Conservation (phyloP, 1,140 invertebrate genomes). For the Trichogramma pretiosum region DNA sequence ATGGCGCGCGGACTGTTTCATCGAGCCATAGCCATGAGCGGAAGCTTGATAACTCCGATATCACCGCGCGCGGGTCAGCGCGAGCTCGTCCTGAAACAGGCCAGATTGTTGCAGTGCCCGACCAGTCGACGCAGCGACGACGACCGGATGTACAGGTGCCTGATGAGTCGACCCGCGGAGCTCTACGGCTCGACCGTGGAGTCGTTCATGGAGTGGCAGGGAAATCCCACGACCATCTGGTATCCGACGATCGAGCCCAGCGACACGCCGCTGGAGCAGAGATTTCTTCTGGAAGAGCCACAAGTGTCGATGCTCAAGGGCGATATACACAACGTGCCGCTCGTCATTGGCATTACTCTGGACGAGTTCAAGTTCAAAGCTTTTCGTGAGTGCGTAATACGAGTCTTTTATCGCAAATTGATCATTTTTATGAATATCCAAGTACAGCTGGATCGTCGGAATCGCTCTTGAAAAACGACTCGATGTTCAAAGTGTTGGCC, state of each 20-base stretch:
- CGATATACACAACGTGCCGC: background rate
- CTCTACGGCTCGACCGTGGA: slow-evolving; percentile 15
- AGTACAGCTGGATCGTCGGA: slow-evolving; percentile 30
- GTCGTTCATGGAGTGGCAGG: slow-evolving; percentile 45
- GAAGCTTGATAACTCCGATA: slow-evolving; percentile 53
- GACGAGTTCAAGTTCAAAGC: background rate
- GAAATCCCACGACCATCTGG: slow-evolving; percentile 53
- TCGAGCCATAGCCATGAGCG: slow-evolving; percentile 51
- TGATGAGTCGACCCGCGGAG: slow-evolving; percentile 40
- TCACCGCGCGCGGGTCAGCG: slow-evolving; percentile 44
- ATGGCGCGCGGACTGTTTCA: slow-evolving; percentile 44
- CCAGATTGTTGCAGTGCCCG: slow-evolving; percentile 54
- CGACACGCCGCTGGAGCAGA: slow-evolving; percentile 51
- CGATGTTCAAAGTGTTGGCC: slow-evolving; percentile 37
- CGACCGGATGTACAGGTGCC: slow-evolving; percentile 55
- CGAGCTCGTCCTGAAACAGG: slow-evolving; percentile 54
- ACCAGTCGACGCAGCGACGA: slow-evolving; percentile 42
- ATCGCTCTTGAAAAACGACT: slow-evolving; percentile 27
- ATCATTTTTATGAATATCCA: slow-evolving; percentile 6
- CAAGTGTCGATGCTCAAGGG: background rate
- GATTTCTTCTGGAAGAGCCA: slow-evolving; percentile 53
- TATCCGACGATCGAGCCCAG: slow-evolving; percentile 56
- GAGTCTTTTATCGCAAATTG: background rate
- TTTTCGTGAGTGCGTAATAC: background rate
- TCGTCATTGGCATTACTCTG: background rate